phyloP scores from a whole-genome alignment of 1,140 invertebrate genomes.

The Drosophila ambigua region DNA sequence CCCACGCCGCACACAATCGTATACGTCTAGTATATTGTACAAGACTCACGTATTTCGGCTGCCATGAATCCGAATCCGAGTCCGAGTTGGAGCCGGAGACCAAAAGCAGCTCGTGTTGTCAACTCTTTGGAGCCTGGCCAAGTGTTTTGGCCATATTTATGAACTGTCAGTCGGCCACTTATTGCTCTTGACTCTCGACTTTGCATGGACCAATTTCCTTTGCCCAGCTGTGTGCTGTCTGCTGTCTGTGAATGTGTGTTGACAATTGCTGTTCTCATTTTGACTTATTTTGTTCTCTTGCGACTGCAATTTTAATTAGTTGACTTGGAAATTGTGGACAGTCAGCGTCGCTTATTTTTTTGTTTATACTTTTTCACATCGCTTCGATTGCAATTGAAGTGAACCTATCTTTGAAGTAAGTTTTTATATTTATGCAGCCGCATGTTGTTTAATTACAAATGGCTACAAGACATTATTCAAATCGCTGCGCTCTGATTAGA shows the following conservation, averaged over 20 bases:
- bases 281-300: constrained; percentile 45
- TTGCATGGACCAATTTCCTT: constrained; percentile 73
- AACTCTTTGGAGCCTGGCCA: constrained; percentile 51
- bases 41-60: constrained; percentile 63
- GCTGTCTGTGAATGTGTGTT: constrained; percentile 28
- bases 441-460: constrained; percentile 77
- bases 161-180: constrained; percentile 67
- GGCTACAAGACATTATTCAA: constrained; percentile 71
- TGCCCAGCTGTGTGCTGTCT: constrained; percentile 5
- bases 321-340: constrained; percentile 57
- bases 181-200: constrained; percentile 64
- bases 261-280: constrained; percentile 70
- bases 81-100: constrained; percentile 19
- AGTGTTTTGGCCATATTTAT: constrained; percentile 74
- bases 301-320: constrained; percentile 66
- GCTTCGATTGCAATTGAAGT: constrained; percentile 27
- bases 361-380: constrained; percentile 32
- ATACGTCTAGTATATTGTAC: constrained; percentile 9
- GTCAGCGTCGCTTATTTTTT: constrained; percentile 36
- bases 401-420: constrained; percentile 5
- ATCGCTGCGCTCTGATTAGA: constrained; percentile 46
- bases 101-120: constrained; percentile 41
- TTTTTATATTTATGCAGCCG: constrained; percentile 63
- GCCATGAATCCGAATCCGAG: constrained; percentile 47
- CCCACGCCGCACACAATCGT: constrained; percentile 54